These are phyloP conservation scores for Gymnosoma rotundatum DNA, from an alignment of 2,888 invertebrate genomes.

Conservation along the genomic window DNA sequence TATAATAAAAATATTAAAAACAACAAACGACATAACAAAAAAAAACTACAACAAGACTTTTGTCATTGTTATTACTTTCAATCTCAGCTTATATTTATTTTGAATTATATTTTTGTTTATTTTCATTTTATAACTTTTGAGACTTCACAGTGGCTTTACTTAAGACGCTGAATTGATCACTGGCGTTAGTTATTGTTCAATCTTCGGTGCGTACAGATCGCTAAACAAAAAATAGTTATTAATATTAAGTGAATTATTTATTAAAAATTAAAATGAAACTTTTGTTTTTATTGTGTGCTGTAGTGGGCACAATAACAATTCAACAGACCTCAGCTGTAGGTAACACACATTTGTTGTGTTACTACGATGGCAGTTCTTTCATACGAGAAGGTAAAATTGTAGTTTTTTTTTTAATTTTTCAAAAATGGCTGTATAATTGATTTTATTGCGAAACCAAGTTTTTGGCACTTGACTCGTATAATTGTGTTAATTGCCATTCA, in stretches of 20 bases:
- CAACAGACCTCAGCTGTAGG: conserved; percentile 72
- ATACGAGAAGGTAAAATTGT: conserved; percentile 79
- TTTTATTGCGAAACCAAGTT: conserved; percentile 26
- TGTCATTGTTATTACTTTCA: conserved; percentile 45
- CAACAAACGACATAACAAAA: conserved; percentile 3
- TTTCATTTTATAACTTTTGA: conserved; percentile 16
- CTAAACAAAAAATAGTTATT: neutral
- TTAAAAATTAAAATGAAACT: conserved; percentile 75
- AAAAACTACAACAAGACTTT: neutral
- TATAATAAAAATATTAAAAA: neutral
- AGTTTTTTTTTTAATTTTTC: neutral
- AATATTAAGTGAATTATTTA: neutral
- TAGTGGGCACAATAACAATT: conserved; percentile 75
- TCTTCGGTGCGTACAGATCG: conserved; percentile 59
- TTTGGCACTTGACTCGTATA: neutral
- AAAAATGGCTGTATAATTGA: neutral
- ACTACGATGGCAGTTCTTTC: conserved; percentile 79
- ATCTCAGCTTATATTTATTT: conserved; percentile 28
- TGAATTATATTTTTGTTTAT: conserved; percentile 38
- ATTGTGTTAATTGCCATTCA: neutral
- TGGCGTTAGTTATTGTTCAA: conserved; percentile 57
- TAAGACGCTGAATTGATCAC: conserved; percentile 41
- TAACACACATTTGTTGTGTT: conserved; percentile 76
- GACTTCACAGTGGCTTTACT: conserved; percentile 60
- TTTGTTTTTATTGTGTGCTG: conserved; percentile 74